These are phyloP conservation scores for Diplosoma virens DNA, from an alignment of 23 tunicate genomes.

Conservation along the genomic window DNA sequence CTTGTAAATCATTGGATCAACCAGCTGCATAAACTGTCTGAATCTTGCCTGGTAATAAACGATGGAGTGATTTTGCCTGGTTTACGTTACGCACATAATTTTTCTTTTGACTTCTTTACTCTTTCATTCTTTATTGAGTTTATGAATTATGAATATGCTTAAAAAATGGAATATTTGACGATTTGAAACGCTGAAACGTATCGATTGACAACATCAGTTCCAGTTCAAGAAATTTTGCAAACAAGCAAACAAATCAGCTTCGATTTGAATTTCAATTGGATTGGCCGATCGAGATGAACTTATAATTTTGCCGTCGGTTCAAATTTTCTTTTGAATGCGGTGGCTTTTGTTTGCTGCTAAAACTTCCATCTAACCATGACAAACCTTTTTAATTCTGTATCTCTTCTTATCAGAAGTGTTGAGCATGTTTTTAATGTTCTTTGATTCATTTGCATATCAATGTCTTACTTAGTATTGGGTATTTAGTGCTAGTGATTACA, in stretches of 20 bases:
- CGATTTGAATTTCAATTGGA: no score
- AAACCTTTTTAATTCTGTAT: not conserved
- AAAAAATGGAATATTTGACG: no score
- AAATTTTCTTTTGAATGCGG: not conserved
- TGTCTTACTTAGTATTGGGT: no score
- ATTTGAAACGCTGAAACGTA: no score
- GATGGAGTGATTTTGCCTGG: slow-evolving; percentile 35
- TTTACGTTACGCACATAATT: slow-evolving; percentile 26
- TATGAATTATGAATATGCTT: no score
- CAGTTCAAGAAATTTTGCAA: no score
- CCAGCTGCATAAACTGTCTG: slow-evolving; percentile 23
- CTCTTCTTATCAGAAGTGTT: not conserved
- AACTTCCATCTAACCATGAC: not conserved
- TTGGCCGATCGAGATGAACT: no score
- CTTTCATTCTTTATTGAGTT: no score
- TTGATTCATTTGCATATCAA: not conserved
- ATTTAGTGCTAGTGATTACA: no score
- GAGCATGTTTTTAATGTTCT: not conserved
- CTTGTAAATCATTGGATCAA: slow-evolving; percentile 32
- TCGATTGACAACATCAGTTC: no score
- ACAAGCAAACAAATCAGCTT: no score
- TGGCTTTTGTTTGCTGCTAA: slow-evolving; percentile 1
- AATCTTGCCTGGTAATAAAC: slow-evolving; percentile 30
- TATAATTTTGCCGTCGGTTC: no score
- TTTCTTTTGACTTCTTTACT: not conserved